A percentile compares a stretch with the other conserved stretches of the same genome.
Evolutionary conservation across 2,888 invertebrate species (phyloP).

Genomic region (Gonocerus acuteangulatus): DNA sequence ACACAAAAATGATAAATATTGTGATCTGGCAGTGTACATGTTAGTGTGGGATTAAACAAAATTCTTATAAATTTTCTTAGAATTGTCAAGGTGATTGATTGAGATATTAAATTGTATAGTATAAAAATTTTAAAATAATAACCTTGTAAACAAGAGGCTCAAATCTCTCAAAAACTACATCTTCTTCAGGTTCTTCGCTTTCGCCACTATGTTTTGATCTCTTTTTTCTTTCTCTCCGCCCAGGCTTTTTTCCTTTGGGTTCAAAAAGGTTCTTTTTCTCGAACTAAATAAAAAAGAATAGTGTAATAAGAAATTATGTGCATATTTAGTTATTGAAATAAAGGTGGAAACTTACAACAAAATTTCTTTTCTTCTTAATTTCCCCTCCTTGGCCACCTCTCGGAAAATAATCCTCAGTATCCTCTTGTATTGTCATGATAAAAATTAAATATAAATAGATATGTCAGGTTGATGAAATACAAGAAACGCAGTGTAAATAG

Average conservation of each 20-base stretch:
- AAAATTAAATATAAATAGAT: too few species aligned
- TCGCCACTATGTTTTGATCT: neutral
- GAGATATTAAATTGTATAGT: too few species aligned
- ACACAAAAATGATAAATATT: too few species aligned
- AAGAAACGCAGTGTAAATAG: too few species aligned
- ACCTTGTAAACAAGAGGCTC: constrained; percentile 6
- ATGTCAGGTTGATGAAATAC: too few species aligned
- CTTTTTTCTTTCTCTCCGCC: constrained; percentile 13
- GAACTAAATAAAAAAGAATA: constrained; percentile 1
- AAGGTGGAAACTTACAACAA: neutral
- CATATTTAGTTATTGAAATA: neutral
- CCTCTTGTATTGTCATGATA: neutral
- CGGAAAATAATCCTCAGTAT: constrained; percentile 9
- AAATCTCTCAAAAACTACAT: neutral
- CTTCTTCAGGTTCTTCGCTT: neutral
- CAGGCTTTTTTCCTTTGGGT: constrained; percentile 2
- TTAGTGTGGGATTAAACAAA: too few species aligned
- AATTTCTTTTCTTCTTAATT: constrained; percentile 1
- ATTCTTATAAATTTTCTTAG: too few species aligned
- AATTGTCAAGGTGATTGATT: too few species aligned
- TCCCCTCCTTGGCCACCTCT: constrained; percentile 1
- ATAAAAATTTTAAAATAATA: neutral
- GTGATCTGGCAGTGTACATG: too few species aligned
- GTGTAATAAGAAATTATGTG: neutral
- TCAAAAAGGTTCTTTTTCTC: neutral